phyloP scores from a whole-genome alignment of 2,113 vertebrate genomes.

The Vidua chalybeata region DNA sequence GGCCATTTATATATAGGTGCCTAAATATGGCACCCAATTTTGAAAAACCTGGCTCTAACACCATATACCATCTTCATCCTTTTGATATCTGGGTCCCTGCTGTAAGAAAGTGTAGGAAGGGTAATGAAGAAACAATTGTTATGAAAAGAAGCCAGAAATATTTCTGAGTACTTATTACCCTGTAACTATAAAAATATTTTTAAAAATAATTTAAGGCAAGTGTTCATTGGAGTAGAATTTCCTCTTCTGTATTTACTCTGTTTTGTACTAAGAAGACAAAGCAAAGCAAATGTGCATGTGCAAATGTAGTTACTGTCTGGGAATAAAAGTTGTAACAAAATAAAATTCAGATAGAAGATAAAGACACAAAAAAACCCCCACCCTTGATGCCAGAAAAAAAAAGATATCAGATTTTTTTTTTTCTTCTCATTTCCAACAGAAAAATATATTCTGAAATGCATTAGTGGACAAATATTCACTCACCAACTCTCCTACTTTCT shows the following conservation, averaged over 20 bases:
- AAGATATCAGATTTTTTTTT: background rate
- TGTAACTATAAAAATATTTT: background rate
- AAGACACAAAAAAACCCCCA: fast-evolving
- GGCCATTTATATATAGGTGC: conserved; percentile 61
- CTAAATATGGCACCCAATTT: conserved; percentile 61
- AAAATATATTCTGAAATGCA: background rate
- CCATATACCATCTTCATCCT: conserved; percentile 1
- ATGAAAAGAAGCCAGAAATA: background rate
- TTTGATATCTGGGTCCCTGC: conserved; percentile 29
- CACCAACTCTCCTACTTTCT: background rate
- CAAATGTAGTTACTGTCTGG: background rate
- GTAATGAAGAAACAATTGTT: conserved; percentile 30
- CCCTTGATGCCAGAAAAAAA: background rate
- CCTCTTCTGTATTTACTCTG: background rate
- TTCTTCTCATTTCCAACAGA: background rate
- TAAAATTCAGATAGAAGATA: background rate
- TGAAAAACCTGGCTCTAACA: conserved; percentile 21
- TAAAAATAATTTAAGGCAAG: background rate
- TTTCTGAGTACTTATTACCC: background rate
- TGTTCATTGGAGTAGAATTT: background rate
- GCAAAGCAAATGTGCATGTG: background rate
- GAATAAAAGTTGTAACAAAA: background rate
- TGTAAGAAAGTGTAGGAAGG: background rate
- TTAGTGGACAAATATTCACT: background rate
- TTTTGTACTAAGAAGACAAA: background rate